These are phyloP conservation scores for Pyrrhia umbra DNA, from an alignment of 2,888 invertebrate genomes.

Conservation along the genomic window DNA sequence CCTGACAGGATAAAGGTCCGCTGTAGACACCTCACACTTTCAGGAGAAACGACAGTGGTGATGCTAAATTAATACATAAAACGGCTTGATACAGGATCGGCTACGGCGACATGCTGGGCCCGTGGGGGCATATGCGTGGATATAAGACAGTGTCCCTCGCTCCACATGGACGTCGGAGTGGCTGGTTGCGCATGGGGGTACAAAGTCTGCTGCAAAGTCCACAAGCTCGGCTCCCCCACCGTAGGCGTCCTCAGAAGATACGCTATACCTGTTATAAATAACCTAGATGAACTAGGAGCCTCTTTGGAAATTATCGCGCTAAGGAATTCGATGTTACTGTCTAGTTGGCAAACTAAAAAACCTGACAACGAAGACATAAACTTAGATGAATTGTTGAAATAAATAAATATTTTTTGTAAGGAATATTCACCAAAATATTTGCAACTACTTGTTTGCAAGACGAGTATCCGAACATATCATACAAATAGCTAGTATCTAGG, in stretches of 20 bases:
- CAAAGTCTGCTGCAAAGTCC: conserved; percentile 74
- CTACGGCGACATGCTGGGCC: conserved; percentile 75
- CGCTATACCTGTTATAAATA: conserved; percentile 23
- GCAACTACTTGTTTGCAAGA: too few relatives aligned
- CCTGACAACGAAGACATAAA: neutral
- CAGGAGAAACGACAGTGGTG: neutral
- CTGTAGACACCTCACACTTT: neutral
- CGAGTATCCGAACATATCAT: too few relatives aligned
- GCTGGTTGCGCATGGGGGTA: conserved; percentile 69
- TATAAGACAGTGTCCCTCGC: conserved; percentile 64
- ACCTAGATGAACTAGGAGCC: conserved; percentile 53
- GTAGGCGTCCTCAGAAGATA: conserved; percentile 44
- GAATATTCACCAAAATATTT: too few relatives aligned
- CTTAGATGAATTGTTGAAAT: conserved; percentile 22
- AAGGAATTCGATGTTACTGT: conserved; percentile 48
- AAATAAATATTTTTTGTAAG: too few relatives aligned
- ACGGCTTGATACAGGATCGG: conserved; percentile 61
- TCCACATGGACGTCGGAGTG: conserved; percentile 67
- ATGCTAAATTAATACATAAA: neutral
- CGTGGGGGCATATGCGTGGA: conserved; percentile 75
- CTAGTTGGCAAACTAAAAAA: conserved; percentile 22
- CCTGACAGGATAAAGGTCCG: neutral
- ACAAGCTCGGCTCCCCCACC: conserved; percentile 58
- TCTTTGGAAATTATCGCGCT: conserved; percentile 56
- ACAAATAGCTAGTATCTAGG: neutral